These are phyloP conservation scores for Odontocerum albicorne DNA, from an alignment of 2,888 invertebrate genomes.

Conservation along the genomic window DNA sequence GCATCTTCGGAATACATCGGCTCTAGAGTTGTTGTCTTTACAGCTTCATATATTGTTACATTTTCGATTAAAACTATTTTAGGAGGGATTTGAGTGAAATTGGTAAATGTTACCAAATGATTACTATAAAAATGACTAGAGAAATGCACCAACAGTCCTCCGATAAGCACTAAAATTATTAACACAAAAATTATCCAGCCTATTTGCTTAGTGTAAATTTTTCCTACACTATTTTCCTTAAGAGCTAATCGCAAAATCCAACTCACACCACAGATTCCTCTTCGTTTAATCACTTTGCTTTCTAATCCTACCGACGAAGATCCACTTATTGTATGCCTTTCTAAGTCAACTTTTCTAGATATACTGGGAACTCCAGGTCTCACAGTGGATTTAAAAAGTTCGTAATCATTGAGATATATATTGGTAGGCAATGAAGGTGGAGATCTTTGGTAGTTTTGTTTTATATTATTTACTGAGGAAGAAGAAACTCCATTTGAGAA, in stretches of 20 bases:
- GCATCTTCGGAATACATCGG: conserved; percentile 47
- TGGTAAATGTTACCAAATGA: conserved; percentile 27
- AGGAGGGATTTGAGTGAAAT: conserved; percentile 25
- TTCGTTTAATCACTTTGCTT: conserved; percentile 43
- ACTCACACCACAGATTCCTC: conserved; percentile 50
- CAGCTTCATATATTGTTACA: not conserved
- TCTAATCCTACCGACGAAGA: conserved; percentile 8
- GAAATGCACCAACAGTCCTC: conserved; percentile 49
- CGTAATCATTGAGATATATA: conserved; percentile 28
- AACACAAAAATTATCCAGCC: conserved; percentile 57
- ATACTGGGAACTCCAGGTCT: conserved; percentile 27
- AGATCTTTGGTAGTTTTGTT: conserved; percentile 12
- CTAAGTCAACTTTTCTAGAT: conserved; percentile 31
- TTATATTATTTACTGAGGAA: conserved; percentile 17
- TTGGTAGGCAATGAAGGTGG: conserved; percentile 5
- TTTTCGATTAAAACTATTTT: conserved; percentile 20
- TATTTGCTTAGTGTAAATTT: conserved; percentile 50
- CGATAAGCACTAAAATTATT: conserved; percentile 53
- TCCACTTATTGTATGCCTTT: conserved; percentile 4
- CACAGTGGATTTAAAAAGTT: conserved; percentile 22
- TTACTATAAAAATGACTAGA: conserved; percentile 44
- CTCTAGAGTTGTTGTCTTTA: conserved; percentile 41
- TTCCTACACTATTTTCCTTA: conserved; percentile 52
- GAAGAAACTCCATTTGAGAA: conserved; percentile 15
- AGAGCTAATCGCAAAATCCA: conserved; percentile 53